These are phyloP conservation scores for Gonioctena quinquepunctata DNA, from an alignment of 1,140 invertebrate genomes.

Conservation along the genomic window DNA sequence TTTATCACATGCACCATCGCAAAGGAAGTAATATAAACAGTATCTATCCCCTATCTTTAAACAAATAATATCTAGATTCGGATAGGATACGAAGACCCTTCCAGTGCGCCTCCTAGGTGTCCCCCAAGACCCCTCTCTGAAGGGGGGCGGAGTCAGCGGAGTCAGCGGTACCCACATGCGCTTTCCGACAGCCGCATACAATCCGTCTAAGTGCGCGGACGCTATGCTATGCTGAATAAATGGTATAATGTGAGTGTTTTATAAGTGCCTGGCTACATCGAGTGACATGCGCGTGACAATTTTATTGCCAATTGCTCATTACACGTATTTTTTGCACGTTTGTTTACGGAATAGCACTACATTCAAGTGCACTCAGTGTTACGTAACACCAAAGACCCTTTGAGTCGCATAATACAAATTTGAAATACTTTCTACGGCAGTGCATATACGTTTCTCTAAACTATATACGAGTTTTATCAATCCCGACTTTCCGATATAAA, in stretches of 20 bases:
- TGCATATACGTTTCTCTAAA: background rate
- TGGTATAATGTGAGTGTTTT: slow-evolving; percentile 10
- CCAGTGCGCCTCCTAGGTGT: slow-evolving; percentile 30
- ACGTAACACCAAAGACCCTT: background rate
- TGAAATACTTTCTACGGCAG: background rate
- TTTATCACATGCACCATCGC: background rate
- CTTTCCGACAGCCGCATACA: slow-evolving; percentile 35
- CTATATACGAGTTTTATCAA: background rate
- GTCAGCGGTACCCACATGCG: slow-evolving; percentile 37
- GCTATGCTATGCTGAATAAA: slow-evolving; percentile 16
- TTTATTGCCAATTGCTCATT: slow-evolving; percentile 25
- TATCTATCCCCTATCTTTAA: slow-evolving; percentile 19
- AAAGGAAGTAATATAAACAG: background rate
- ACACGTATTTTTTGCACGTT: slow-evolving; percentile 17
- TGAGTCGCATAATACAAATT: background rate
- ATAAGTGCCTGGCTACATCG: slow-evolving; percentile 15
- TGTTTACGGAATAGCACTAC: slow-evolving; percentile 25
- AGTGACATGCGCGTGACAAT: slow-evolving; percentile 34
- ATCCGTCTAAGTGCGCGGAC: slow-evolving; percentile 40
- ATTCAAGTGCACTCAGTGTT: slow-evolving; percentile 20
- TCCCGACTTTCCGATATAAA: background rate
- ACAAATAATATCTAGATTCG: slow-evolving; percentile 37
- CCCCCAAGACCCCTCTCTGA: slow-evolving; percentile 19
- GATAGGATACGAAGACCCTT: slow-evolving; percentile 40
- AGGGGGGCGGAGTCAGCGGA: slow-evolving; percentile 27